These are phyloP conservation scores for Nomada fucata DNA, from an alignment of 2,888 invertebrate species.

Conservation along the genomic window DNA sequence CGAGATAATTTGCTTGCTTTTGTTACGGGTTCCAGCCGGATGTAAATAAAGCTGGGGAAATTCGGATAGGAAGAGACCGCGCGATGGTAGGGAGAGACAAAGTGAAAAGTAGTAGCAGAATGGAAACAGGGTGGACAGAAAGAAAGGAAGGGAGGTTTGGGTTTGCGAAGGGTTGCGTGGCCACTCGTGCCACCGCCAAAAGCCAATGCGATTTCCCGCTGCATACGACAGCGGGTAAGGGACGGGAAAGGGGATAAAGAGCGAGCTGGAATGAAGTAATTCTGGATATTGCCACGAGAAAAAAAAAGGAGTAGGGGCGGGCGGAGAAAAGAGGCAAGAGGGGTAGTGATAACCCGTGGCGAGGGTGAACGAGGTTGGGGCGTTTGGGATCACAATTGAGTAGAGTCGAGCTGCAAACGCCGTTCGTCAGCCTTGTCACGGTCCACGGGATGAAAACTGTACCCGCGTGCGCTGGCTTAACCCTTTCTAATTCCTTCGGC, in stretches of 20 bases:
- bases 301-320: slow-evolving; percentile 13
- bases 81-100: background rate
- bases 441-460: slow-evolving; percentile 50
- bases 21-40: slow-evolving; percentile 39
- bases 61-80: background rate
- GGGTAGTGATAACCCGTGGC: slow-evolving; percentile 44
- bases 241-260: slow-evolving; percentile 29
- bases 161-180: slow-evolving; percentile 46
- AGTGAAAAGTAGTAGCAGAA: background rate
- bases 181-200: slow-evolving; percentile 62
- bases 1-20: slow-evolving; percentile 74
- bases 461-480: slow-evolving; percentile 43
- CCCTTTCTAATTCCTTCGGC: slow-evolving; percentile 60
- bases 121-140: slow-evolving; percentile 29
- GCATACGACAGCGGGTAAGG: slow-evolving; percentile 6
- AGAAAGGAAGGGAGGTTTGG: slow-evolving; percentile 41
- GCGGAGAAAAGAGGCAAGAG: slow-evolving; percentile 15
- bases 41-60: slow-evolving; percentile 39
- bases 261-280: slow-evolving; percentile 62
- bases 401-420: slow-evolving; percentile 50
- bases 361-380: slow-evolving; percentile 55
- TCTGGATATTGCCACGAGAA: slow-evolving; percentile 55
- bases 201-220: slow-evolving; percentile 71
- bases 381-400: slow-evolving; percentile 64
- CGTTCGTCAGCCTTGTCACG: slow-evolving; percentile 49